Evolutionary conservation across 2,113 vertebrate genomes (phyloP).

Genomic region (Osmerus mordax): DNA sequence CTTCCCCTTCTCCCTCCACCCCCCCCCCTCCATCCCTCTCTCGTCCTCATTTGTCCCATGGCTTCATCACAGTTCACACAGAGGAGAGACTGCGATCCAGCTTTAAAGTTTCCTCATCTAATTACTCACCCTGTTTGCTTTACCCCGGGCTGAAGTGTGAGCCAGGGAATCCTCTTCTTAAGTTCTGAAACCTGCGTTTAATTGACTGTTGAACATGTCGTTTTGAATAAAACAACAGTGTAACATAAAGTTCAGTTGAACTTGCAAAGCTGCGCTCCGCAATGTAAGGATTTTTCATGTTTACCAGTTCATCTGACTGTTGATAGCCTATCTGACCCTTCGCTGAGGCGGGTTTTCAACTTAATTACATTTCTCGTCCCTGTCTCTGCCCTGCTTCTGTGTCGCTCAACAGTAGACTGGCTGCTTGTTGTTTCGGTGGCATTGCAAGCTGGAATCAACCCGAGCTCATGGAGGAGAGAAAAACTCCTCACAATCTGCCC

Average conservation of each 20-base stretch:
- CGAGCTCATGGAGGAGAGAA: constrained; percentile 21
- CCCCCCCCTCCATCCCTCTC: constrained; percentile 19
- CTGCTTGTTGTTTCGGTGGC: constrained; percentile 21
- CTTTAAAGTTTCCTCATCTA: constrained; percentile 55
- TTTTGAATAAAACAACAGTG: constrained; percentile 43
- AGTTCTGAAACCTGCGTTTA: constrained; percentile 45
- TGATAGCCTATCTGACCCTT: neutral
- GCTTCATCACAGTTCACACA: constrained; percentile 63
- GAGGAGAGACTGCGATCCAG: constrained; percentile 58
- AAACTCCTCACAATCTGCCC: constrained; percentile 39
- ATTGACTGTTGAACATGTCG: constrained; percentile 41
- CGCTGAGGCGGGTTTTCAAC: constrained; percentile 2
- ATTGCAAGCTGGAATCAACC: constrained; percentile 8
- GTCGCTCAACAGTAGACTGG: neutral
- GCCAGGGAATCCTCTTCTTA: constrained; percentile 42
- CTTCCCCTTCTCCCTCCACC: constrained; percentile 7
- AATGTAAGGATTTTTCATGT: neutral
- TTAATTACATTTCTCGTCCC: neutral
- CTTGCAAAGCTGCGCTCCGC: neutral
- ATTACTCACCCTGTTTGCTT: constrained; percentile 61
- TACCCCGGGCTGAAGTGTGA: constrained; percentile 47
- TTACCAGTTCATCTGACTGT: neutral
- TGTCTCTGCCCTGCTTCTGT: neutral
- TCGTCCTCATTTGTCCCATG: constrained; percentile 58
- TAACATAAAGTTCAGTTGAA: constrained; percentile 39